Percentiles rank a stretch among this genome's conserved stretches.
phyloP scores from a whole-genome alignment of 2,888 invertebrate genomes.

The Andrena trimmerana region DNA sequence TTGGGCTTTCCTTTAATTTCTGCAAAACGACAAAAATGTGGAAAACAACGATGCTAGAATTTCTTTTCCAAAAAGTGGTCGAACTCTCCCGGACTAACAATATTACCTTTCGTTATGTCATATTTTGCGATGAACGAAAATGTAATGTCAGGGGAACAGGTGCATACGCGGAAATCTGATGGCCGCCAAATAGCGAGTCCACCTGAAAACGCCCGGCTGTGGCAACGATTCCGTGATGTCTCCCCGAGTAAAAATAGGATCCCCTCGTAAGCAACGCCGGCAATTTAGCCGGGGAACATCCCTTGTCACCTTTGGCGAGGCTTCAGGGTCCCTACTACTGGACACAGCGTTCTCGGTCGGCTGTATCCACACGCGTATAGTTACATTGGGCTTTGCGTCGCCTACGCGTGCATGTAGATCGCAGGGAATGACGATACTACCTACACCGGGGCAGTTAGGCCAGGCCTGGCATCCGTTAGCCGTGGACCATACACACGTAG shows the following conservation, averaged over 20 bases:
- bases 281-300: conserved; percentile 68
- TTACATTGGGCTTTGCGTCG: conserved; percentile 69
- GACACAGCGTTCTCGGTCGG: conserved; percentile 62
- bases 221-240: not conserved
- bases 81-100: too few relatives aligned
- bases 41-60: too few relatives aligned
- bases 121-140: too few relatives aligned
- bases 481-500: conserved; percentile 71
- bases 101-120: too few relatives aligned
- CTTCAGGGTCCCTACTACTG: conserved; percentile 48
- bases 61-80: too few relatives aligned
- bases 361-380: conserved; percentile 71
- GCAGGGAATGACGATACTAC: conserved; percentile 64
- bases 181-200: not conserved
- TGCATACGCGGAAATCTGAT: too few relatives aligned
- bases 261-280: conserved; percentile 49
- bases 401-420: conserved; percentile 67
- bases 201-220: not conserved
- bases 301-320: conserved; percentile 73
- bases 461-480: conserved; percentile 66
- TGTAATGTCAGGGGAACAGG: too few relatives aligned
- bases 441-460: conserved; percentile 57
- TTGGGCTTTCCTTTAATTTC: too few relatives aligned
- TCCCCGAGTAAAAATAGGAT: conserved; percentile 44
- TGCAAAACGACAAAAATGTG: too few relatives aligned